phyloP scores from a whole-genome alignment of 2,113 vertebrate genomes.

The Porphyrio hochstetteri region DNA sequence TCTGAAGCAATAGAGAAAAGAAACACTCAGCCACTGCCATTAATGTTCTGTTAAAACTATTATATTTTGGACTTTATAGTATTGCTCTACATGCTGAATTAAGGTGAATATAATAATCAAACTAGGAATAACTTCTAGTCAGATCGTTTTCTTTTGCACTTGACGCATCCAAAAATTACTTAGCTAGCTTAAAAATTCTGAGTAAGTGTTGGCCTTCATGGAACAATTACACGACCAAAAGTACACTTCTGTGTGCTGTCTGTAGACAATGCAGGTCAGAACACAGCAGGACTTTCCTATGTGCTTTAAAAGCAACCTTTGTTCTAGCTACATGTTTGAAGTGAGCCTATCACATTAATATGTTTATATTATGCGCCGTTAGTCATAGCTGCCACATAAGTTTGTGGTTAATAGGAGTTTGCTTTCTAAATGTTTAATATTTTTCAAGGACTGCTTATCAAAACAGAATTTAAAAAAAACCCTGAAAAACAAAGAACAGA shows the following conservation, averaged over 20 bases:
- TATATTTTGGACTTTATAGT: background rate
- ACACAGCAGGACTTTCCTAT: background rate
- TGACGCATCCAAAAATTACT: background rate
- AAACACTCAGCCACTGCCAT: background rate
- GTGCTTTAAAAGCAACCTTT: background rate
- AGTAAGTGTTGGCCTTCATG: background rate
- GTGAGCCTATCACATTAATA: background rate
- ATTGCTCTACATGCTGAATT: background rate
- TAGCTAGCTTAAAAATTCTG: background rate
- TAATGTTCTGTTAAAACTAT: background rate
- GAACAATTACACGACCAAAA: background rate
- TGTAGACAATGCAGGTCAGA: background rate
- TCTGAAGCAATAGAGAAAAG: background rate
- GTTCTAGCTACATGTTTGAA: background rate
- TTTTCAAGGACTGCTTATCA: background rate
- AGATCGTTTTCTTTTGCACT: background rate
- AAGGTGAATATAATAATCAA: background rate
- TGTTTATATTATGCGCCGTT: fast-evolving
- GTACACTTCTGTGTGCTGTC: background rate
- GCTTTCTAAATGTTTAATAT: background rate
- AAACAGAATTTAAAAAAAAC: background rate
- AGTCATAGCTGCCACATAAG: background rate
- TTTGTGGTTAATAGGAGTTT: background rate
- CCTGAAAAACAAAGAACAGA: background rate
- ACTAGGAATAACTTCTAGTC: background rate